Evolutionary conservation across 2,888 invertebrate species (phyloP).

Genomic region (Eupsilia transversa): DNA sequence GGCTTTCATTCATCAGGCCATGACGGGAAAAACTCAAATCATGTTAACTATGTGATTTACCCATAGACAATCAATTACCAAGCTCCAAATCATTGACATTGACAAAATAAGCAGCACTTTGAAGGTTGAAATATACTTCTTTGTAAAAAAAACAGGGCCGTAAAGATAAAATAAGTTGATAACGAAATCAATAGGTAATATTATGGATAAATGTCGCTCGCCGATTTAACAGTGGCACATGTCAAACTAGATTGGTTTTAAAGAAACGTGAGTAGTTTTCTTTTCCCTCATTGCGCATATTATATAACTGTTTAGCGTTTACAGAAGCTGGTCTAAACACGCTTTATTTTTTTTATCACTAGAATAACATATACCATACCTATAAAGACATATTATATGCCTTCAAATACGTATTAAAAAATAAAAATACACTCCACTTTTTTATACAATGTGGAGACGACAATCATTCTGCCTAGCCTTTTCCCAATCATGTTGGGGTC

Average conservation of each 20-base stretch:
- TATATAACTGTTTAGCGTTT: background rate
- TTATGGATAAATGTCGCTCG: slow-evolving; percentile 2
- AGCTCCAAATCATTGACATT: slow-evolving; percentile 50
- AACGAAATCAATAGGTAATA: slow-evolving; percentile 68
- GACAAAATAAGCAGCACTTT: slow-evolving; percentile 46
- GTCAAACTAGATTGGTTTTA: slow-evolving; percentile 14
- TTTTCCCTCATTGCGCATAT: background rate
- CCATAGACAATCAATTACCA: slow-evolving; percentile 39
- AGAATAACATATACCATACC: background rate
- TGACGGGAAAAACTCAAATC: slow-evolving; percentile 13
- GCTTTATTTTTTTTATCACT: background rate
- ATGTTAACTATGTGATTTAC: slow-evolving; percentile 38
- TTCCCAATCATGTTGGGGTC: no score
- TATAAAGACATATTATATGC: background rate
- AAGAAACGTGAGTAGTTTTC: background rate
- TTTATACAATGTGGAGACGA: no score
- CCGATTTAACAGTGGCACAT: slow-evolving; percentile 35
- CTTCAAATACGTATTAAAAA: background rate
- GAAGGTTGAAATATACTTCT: slow-evolving; percentile 61
- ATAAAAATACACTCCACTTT: background rate
- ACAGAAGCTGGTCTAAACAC: background rate
- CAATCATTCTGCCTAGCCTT: no score
- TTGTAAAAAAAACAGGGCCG: slow-evolving; percentile 71
- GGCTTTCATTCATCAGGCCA: slow-evolving; percentile 32
- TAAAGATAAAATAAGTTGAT: slow-evolving; percentile 72